phyloP scores from a whole-genome alignment of 2,888 invertebrate genomes.

The Platycnemis pennipes region DNA sequence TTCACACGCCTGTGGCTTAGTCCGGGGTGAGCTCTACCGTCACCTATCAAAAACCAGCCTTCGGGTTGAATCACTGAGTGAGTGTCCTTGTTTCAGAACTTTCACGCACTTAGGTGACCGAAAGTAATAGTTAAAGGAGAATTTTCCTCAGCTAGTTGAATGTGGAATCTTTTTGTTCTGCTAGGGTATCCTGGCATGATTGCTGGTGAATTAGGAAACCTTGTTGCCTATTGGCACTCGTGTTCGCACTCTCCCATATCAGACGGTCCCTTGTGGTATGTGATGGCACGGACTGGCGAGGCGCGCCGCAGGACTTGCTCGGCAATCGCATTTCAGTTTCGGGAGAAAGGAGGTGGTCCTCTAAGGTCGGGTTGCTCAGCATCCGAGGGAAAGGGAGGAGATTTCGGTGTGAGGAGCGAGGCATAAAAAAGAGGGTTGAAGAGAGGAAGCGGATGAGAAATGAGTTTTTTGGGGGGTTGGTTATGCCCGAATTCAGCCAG shows the following conservation, averaged over 20 bases:
- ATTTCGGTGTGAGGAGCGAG: neutral
- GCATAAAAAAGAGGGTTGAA: neutral
- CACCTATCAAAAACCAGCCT: too few species aligned
- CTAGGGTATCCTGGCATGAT: too few species aligned
- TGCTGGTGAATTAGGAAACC: neutral
- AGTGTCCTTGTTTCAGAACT: too few species aligned
- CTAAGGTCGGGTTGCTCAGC: neutral
- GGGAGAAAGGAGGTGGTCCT: neutral
- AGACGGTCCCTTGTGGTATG: neutral
- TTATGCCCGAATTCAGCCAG: slow-evolving; percentile 33
- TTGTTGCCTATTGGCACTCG: neutral
- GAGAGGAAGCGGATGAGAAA: slow-evolving; percentile 34
- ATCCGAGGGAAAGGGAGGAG: neutral
- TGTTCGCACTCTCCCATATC: neutral
- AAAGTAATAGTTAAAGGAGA: too few species aligned
- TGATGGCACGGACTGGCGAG: neutral
- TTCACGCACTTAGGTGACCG: too few species aligned
- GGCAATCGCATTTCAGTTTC: neutral
- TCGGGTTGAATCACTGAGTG: too few species aligned
- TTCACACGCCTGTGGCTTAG: too few species aligned
- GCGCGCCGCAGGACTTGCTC: too few species aligned
- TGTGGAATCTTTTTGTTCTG: too few species aligned
- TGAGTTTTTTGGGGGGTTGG: slow-evolving; percentile 44
- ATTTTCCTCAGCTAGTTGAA: too few species aligned
- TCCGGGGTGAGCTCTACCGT: too few species aligned